Percentiles rank a stretch among this genome's conserved stretches.
phyloP scores from a whole-genome alignment of 2,888 invertebrate genomes.

The Heterodera filipjevi region DNA sequence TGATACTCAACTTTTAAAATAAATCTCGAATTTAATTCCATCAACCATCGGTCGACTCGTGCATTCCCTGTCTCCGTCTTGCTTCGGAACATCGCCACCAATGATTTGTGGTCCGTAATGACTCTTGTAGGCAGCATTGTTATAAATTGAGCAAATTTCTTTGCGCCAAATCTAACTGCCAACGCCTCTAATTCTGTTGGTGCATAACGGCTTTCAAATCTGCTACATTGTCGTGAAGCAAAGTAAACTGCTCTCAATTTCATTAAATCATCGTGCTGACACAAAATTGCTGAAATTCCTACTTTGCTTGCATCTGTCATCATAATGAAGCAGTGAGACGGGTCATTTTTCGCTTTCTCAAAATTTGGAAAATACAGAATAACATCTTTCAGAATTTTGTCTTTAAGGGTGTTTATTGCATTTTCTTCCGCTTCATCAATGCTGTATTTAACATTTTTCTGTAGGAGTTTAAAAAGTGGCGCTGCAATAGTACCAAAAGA shows the following conservation, averaged over 20 bases:
- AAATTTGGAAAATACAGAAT: no score
- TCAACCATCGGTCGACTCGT: constrained; percentile 24
- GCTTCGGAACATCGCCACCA: constrained; percentile 33
- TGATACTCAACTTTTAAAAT: constrained; percentile 15
- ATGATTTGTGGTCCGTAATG: constrained; percentile 24
- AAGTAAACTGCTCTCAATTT: constrained; percentile 42
- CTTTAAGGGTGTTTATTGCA: no score
- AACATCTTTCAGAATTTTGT: no score
- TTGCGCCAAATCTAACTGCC: constrained; percentile 36
- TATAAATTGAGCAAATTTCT: constrained; percentile 37
- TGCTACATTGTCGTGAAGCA: constrained; percentile 39
- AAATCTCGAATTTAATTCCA: constrained; percentile 23
- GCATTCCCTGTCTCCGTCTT: constrained; percentile 19
- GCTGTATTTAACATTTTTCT: no score
- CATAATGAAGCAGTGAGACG: constrained; percentile 39
- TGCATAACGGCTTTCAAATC: constrained; percentile 38
- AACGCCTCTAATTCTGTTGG: constrained; percentile 45
- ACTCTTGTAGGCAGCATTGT: constrained; percentile 31
- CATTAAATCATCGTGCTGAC: constrained; percentile 38
- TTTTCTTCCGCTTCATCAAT: no score
- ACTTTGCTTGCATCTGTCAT: constrained; percentile 44
- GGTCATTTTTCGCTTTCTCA: constrained; percentile 2
- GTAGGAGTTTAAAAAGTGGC: no score
- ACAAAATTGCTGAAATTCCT: constrained; percentile 46
- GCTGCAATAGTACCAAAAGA: no score